These are phyloP conservation scores for Brachionichthys hirsutus DNA, from an alignment of 2,113 vertebrate genomes.

Conservation along the genomic window DNA sequence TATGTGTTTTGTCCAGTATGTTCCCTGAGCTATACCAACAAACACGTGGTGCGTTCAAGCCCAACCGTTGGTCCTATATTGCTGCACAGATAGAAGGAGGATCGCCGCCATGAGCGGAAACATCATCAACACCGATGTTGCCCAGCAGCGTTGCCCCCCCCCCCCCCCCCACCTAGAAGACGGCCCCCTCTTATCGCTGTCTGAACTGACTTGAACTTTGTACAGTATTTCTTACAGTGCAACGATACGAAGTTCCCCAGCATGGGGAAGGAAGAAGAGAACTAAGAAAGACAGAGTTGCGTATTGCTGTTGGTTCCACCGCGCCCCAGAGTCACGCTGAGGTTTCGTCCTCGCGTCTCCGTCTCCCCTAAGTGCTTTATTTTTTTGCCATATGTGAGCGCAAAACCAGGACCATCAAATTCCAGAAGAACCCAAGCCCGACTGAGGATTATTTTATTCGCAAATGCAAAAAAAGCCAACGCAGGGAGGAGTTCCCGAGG, in stretches of 20 bases:
- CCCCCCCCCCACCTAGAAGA: too few species aligned
- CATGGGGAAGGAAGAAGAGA: constrained; percentile 8
- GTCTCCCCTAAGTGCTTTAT: constrained; percentile 31
- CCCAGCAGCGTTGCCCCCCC: not conserved
- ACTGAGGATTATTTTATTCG: too few species aligned
- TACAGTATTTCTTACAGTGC: constrained; percentile 87
- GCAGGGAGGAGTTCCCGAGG: too few species aligned
- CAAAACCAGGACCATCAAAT: too few species aligned
- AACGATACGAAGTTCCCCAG: constrained; percentile 74
- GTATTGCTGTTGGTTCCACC: constrained; percentile 38
- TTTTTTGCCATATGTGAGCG: too few species aligned
- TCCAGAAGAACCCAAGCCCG: too few species aligned
- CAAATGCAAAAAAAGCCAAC: too few species aligned
- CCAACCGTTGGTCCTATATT: constrained; percentile 11
- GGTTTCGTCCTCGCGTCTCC: too few species aligned
- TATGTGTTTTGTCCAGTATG: constrained; percentile 61
- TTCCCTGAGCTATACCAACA: constrained; percentile 74
- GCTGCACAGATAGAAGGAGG: constrained; percentile 11
- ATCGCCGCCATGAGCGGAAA: too few species aligned
- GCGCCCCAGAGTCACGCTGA: constrained; percentile 23
- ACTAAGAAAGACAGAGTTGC: not conserved
- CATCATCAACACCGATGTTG: not conserved
- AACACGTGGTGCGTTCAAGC: constrained; percentile 17
- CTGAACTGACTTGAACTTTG: constrained; percentile 76
- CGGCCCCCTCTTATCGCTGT: constrained; percentile 6